Conservation (phyloP, 92 coral and sea anemone genomes). For the Palythoa grandiflora region DNA sequence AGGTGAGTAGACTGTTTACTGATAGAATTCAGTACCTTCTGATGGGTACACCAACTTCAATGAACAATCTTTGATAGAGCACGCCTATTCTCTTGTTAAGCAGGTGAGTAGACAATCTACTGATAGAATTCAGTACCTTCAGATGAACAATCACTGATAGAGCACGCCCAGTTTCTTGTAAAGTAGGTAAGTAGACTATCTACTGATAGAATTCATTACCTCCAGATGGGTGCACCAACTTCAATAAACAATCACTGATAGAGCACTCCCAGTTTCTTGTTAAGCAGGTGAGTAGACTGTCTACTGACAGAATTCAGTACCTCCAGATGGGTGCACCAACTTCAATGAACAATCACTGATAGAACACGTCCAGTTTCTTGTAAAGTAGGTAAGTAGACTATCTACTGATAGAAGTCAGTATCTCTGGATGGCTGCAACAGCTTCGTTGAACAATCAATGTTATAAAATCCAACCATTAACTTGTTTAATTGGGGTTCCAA, state of each 20-base stretch:
- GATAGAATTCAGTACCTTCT: neutral
- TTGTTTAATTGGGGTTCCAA: too few relatives aligned
- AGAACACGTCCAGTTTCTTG: slow-evolving; percentile 93
- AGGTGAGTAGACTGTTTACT: slow-evolving; percentile 61
- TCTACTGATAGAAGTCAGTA: too few relatives aligned
- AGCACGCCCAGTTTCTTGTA: slow-evolving; percentile 96
- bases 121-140: slow-evolving; percentile 70
- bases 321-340: too few relatives aligned
- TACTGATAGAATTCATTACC: slow-evolving; percentile 83
- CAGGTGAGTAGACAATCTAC: slow-evolving; percentile 54
- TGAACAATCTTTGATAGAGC: slow-evolving; percentile 83
- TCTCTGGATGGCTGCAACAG: too few relatives aligned
- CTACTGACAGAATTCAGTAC: slow-evolving; percentile 59
- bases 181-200: slow-evolving; percentile 85
- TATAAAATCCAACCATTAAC: too few relatives aligned
- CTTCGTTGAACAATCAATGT: too few relatives aligned
- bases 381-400: slow-evolving; percentile 75
- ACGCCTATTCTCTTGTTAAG: slow-evolving; percentile 96
- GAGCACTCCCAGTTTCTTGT: slow-evolving; percentile 97
- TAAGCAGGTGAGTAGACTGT: slow-evolving; percentile 78
- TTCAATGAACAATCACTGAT: too few relatives aligned
- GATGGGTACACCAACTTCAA: slow-evolving; percentile 83
- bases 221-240: slow-evolving; percentile 83
- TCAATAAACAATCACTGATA: slow-evolving; percentile 88
- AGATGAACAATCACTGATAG: slow-evolving; percentile 34